Evolutionary conservation across 2,113 vertebrate species (phyloP).

Genomic region (Tyrannus savana): DNA sequence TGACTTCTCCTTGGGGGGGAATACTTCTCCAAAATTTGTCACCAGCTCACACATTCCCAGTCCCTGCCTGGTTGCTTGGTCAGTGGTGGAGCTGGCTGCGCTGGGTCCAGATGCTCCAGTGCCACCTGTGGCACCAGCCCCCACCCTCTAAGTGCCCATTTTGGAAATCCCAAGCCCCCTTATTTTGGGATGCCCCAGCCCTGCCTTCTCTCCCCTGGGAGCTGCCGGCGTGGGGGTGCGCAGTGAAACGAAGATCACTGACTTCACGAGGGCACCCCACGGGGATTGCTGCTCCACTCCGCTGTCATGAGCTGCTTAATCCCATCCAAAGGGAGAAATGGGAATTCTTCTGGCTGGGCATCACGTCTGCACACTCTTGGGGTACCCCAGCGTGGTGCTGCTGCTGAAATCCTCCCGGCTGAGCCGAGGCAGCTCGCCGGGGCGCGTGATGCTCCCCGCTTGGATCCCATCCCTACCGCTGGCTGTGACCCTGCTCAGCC

Average conservation of each 20-base stretch:
- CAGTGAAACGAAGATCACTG: background rate
- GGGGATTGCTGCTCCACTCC: background rate
- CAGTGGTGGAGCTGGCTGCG: background rate
- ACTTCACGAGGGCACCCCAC: background rate
- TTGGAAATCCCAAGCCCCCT: background rate
- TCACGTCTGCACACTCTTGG: background rate
- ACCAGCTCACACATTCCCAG: background rate
- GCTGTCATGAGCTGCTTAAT: background rate
- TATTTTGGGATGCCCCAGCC: background rate
- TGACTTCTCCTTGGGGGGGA: background rate
- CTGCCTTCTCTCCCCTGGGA: background rate
- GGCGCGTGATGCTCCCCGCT: background rate
- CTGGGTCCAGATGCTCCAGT: background rate
- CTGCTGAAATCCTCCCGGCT: background rate
- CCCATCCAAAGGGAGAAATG: background rate
- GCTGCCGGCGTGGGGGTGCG: accelerated
- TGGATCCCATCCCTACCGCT: accelerated
- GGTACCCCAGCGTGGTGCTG: background rate
- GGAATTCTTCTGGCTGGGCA: background rate
- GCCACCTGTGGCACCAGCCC: background rate
- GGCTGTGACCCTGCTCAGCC: background rate
- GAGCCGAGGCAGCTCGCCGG: background rate
- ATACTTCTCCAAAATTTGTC: background rate
- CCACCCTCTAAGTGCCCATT: background rate
- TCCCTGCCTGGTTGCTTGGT: background rate